Base-by-base conservation (phyloP, 2,888 invertebrate genomes). In the Acronicta leporina region DNA sequence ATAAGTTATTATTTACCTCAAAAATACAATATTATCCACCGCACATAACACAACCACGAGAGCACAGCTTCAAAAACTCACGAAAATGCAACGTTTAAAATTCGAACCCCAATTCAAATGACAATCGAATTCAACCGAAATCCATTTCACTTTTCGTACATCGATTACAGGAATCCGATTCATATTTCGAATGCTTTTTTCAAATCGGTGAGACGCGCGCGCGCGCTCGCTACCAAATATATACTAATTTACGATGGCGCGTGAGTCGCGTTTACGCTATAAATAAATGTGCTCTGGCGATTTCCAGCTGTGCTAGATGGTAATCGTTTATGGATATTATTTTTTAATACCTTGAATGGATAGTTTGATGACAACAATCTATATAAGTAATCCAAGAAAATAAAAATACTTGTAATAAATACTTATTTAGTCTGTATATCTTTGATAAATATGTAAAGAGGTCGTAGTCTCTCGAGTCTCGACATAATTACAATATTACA, bases 201-300 rank as follows among this genome's bases (percentile, higher is more conserved):
- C 61, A 68, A 54, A 70, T 74, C 38, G 58, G 35, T 45, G 68
- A 65, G 63, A 79, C 73, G 91, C 91, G 91, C 92, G 87, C 89
- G 87, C 90, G 85, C 87, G 81, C 84, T 79, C 77, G 75, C 80
- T 74, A 82, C 71, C 66, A 75, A 71, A 87, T 76, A 75, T 84
- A 85, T 76, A 82, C 86, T 88, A 87, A 88, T 86, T 84, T 84
- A 81, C 79, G 74, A 70, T 85, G 85, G 85, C 84, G 84, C 82
- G 78, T 77, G 84, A 82, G 83, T 81, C 77, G 81, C 70, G 76
- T 81, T 80, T 73, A 78, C 77, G 80, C 88, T 91, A 91, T 90
- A 87, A 90, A 91, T 92, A 91, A 85, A 69, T 73, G 38, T 67
- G 64, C 68, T 71, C 69, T 65, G 73, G 75, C 73, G 79, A 74